Percentiles rank a stretch among this genome's conserved stretches.
phyloP scores from a whole-genome alignment of 2,888 invertebrate species.

The Limnephilus marmoratus region DNA sequence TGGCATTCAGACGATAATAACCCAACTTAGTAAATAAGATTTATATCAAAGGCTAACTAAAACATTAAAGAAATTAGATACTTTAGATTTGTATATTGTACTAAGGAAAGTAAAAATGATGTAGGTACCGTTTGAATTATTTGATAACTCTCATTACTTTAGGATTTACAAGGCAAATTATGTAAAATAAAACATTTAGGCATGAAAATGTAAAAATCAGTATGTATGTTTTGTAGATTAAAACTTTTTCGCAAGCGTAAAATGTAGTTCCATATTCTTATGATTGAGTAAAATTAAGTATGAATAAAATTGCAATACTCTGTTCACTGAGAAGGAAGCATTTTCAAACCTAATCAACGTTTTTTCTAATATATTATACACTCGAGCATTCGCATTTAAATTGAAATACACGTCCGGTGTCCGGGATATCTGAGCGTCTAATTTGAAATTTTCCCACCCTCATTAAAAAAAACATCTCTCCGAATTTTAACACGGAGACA shows the following conservation, averaged over 20 bases:
- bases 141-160: conserved; percentile 3
- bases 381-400: too few species aligned
- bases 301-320: not conserved
- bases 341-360: not conserved
- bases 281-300: conserved; percentile 8
- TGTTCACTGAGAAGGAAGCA: not conserved
- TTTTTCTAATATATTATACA: not conserved
- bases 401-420: too few species aligned
- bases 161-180: not conserved
- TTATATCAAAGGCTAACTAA: conserved; percentile 29
- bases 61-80: conserved; percentile 31
- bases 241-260: not conserved
- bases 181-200: not conserved
- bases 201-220: not conserved
- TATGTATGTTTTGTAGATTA: not conserved
- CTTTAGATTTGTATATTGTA: conserved; percentile 1
- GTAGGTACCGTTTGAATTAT: not conserved
- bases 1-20: conserved; percentile 77
- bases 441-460: too few species aligned
- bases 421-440: too few species aligned
- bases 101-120: not conserved
- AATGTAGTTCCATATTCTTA: not conserved
- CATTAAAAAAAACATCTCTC: too few species aligned
- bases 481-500: too few species aligned
- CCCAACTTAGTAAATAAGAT: conserved; percentile 71